These are phyloP conservation scores for Myiotriccus ornatus DNA, from an alignment of 2,797 vertebrate genomes.

Conservation along the genomic window DNA sequence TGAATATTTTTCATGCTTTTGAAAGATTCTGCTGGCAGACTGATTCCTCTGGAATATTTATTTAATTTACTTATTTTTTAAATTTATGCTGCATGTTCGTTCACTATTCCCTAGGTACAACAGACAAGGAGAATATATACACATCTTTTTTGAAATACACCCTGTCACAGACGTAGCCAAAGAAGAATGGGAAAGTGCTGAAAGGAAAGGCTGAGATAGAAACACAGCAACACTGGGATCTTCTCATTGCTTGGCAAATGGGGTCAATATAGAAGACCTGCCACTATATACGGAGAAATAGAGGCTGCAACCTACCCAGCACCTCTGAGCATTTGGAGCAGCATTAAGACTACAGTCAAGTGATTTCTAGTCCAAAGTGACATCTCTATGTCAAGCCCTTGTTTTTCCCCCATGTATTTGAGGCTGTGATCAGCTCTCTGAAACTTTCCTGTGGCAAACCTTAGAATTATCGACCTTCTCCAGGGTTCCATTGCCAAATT, in stretches of 20 bases:
- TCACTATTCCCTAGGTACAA: not conserved
- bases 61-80: conserved; percentile 32
- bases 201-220: not conserved
- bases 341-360: not conserved
- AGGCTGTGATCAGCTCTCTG: not conserved
- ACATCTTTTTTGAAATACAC: not conserved
- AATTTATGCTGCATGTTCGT: conserved; percentile 1
- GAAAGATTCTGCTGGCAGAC: conserved; percentile 6
- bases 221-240: not conserved
- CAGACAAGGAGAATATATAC: not conserved
- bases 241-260: not conserved
- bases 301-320: not conserved
- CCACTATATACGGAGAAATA: not conserved
- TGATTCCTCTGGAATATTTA: conserved; percentile 32
- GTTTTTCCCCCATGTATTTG: fast-evolving
- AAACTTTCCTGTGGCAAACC: not conserved
- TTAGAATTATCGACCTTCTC: not conserved
- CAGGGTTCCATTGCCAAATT: not conserved
- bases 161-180: not conserved
- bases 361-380: not conserved
- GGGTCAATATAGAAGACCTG: not conserved
- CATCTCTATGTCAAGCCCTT: not conserved
- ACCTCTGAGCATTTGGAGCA: not conserved
- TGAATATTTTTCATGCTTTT: conserved; percentile 3
- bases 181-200: not conserved